Base-by-base conservation (phyloP, 2,888 invertebrate genomes). In the Mylabris sibirica region DNA sequence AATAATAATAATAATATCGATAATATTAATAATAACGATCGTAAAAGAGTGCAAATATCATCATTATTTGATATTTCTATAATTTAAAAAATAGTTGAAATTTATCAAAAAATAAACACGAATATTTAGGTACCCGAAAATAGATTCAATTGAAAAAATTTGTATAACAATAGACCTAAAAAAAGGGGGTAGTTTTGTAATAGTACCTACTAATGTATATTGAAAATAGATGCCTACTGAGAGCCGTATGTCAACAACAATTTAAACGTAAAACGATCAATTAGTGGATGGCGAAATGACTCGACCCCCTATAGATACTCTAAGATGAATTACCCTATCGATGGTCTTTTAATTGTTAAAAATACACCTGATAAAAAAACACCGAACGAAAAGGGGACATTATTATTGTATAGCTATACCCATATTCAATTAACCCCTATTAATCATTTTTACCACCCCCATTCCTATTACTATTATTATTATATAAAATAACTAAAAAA, bases 291-390 rank as follows among this genome's bases (percentile, higher is more conserved):
- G 68, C 66, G 65, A 49, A 71, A 70, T 72, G 75, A 76, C 68
- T 74, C 70, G 75, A 71, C 73, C 65, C 72, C 78, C 78, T 65
- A 72, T 68, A 59, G 75, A 14, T 38, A 30, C 72, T 65, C 64
- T 71, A 78, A 77, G 78, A 79, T 75, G 72, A 75, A 79, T 79
- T 69, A 74, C 71, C 72, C 66, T 73, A 73, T 73, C 72, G 76
- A 77, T 74, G 73, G 71, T 73, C 77, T 72, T 67, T 66, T 49
- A 49, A 49, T 70, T 68, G 49, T 68, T 68, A 60, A 65, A 64
- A 63, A 60, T 63, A 63, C 70, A 70, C 67, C 68, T 68, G 70
- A n/a, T 44, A 44, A n/a, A 35, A 35, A 12, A 12, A 9, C 5
- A 6, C 34, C n/a, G n/a, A 6, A 34, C 34, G 5, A 70, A 49